Evolutionary conservation across 2,113 vertebrate genomes (phyloP).

Genomic region (Sterna hirundo): DNA sequence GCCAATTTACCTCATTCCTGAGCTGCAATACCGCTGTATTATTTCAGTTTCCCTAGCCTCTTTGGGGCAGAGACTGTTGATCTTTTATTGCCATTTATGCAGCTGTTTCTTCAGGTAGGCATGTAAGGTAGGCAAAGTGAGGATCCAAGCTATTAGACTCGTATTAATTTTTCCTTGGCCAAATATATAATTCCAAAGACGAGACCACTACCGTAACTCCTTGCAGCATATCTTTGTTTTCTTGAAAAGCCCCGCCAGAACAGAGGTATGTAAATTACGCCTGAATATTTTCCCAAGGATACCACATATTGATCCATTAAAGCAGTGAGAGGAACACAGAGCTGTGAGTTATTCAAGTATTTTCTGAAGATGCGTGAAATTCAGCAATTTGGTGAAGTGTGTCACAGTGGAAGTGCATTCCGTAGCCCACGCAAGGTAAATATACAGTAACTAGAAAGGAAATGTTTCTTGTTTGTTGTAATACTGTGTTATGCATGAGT

Average conservation of each 20-base stretch:
- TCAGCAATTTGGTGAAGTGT: background rate
- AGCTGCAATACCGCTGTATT: background rate
- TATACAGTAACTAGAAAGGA: background rate
- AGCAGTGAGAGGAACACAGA: background rate
- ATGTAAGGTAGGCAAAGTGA: background rate
- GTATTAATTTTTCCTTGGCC: background rate
- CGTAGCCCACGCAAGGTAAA: background rate
- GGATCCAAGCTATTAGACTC: background rate
- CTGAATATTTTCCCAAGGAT: background rate
- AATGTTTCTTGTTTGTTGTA: slow-evolving; percentile 8
- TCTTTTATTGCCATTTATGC: background rate
- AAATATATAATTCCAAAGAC: background rate
- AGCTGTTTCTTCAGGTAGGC: background rate
- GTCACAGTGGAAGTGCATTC: background rate
- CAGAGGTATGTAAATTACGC: background rate
- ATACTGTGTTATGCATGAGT: background rate
- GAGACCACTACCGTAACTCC: background rate
- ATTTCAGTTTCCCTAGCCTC: background rate
- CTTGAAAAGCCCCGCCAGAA: background rate
- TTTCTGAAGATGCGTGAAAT: background rate
- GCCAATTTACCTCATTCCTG: background rate
- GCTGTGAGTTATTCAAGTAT: background rate
- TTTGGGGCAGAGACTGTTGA: background rate
- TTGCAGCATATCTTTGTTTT: background rate
- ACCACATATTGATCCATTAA: background rate